phyloP scores from a whole-genome alignment of 2,113 vertebrate genomes.

The Ptilonorhynchus violaceus region DNA sequence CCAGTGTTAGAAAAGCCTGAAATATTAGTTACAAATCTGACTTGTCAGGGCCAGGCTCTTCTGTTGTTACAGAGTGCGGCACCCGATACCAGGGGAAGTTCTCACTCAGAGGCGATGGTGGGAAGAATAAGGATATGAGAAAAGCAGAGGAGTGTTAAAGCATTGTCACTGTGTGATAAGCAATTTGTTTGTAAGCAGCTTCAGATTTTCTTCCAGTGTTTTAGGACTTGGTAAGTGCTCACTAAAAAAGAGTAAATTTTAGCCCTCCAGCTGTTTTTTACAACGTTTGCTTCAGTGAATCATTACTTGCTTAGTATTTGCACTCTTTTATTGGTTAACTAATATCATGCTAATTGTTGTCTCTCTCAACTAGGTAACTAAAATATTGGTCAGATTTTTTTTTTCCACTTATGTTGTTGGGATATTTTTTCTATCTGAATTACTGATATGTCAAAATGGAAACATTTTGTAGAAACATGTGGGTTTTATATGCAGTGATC shows the following conservation, averaged over 20 bases:
- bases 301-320: constrained; percentile 2
- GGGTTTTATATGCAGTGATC: neutral
- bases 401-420: neutral
- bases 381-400: neutral
- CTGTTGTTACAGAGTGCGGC: neutral
- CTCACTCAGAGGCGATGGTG: neutral
- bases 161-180: neutral
- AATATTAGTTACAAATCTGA: constrained; percentile 18
- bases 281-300: constrained; percentile 32
- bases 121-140: neutral
- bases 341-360: neutral
- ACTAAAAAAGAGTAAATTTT: constrained; percentile 24
- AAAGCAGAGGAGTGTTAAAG: neutral
- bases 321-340: neutral
- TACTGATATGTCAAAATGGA: neutral
- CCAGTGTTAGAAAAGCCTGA: neutral
- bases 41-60: constrained; percentile 1
- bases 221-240: neutral
- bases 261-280: constrained; percentile 11
- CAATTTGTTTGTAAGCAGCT: neutral
- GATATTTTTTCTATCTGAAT: neutral
- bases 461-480: neutral
- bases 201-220: constrained; percentile 19
- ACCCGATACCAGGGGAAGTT: neutral
- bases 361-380: neutral